A percentile compares a stretch with the other conserved stretches of the same genome.
phyloP scores from a whole-genome alignment of 2,888 invertebrate genomes.

The Muscina levida region DNA sequence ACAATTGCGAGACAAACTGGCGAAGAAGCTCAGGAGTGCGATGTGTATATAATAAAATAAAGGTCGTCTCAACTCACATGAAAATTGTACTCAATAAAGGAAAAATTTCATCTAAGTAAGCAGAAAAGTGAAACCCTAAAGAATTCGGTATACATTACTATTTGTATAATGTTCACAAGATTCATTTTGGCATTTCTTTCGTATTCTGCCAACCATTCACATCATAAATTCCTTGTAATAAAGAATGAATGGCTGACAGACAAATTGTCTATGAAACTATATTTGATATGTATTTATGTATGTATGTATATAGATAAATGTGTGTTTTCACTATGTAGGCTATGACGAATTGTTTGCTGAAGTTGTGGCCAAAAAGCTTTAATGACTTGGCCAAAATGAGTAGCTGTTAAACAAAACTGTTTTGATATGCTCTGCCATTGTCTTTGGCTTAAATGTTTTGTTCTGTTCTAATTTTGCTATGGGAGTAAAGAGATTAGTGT shows the following conservation, averaged over 20 bases:
- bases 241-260: too few relatives aligned
- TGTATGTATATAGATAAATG: neutral
- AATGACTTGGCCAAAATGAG: neutral
- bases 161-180: slow-evolving; percentile 16
- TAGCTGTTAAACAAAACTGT: slow-evolving; percentile 1
- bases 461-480: neutral
- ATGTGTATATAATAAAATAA: too few relatives aligned
- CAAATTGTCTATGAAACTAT: slow-evolving; percentile 10
- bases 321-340: neutral
- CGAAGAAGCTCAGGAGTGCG: too few relatives aligned
- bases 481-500: slow-evolving; percentile 11
- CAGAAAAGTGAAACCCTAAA: too few relatives aligned
- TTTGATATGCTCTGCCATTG: neutral
- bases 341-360: slow-evolving; percentile 15
- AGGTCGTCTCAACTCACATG: too few relatives aligned
- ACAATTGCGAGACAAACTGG: too few relatives aligned
- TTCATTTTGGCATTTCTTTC: neutral
- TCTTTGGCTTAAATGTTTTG: neutral
- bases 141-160: too few relatives aligned
- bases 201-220: neutral
- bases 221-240: too few relatives aligned
- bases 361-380: slow-evolving; percentile 25
- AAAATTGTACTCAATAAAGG: too few relatives aligned
- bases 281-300: neutral
- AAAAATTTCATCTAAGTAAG: too few relatives aligned